Evolutionary conservation across 92 coral and sea anemone genomes (phyloP).

Genomic region (Paragorgia papillata): DNA sequence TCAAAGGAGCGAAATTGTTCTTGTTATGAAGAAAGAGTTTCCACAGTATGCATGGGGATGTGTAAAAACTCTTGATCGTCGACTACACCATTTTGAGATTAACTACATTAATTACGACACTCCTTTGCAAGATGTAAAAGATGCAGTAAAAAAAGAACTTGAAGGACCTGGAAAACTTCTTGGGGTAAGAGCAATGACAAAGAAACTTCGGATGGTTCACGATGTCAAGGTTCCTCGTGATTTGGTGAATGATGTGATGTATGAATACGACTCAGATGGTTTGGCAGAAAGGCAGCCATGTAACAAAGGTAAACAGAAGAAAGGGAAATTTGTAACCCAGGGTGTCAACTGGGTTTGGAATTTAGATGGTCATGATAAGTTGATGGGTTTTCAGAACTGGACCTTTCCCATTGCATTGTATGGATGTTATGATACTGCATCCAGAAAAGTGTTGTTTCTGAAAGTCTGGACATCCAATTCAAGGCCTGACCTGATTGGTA

Average conservation of each 20-base stretch:
- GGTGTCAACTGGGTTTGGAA: slow-evolving; percentile 30
- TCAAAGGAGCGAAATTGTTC: slow-evolving; percentile 19
- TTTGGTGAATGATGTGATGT: slow-evolving; percentile 20
- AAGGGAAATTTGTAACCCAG: slow-evolving; percentile 2
- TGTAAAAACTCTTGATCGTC: slow-evolving; percentile 14
- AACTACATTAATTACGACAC: slow-evolving; percentile 16
- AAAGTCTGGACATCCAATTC: slow-evolving; percentile 24
- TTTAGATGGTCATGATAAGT: slow-evolving; percentile 21
- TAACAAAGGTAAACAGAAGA: slow-evolving; percentile 8
- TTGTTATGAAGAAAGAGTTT: slow-evolving; percentile 2
- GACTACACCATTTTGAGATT: slow-evolving; percentile 9
- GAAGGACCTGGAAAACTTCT: slow-evolving; percentile 20
- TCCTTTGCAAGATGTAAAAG: slow-evolving; percentile 7
- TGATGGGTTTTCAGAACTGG: slow-evolving; percentile 28
- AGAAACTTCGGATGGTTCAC: slow-evolving; percentile 5
- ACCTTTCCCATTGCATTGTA: slow-evolving; percentile 19
- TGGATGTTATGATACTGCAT: slow-evolving; percentile 27
- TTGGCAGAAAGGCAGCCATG: slow-evolving; percentile 4
- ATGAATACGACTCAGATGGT: slow-evolving; percentile 4
- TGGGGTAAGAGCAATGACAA: slow-evolving; percentile 19
- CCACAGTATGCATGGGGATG: slow-evolving; percentile 22
- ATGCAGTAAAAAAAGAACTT: slow-evolving; percentile 10
- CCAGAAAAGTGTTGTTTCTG: slow-evolving; percentile 15
- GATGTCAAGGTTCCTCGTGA: slow-evolving; percentile 9
- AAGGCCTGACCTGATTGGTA: slow-evolving; percentile 1